Percentiles rank a stretch among this genome's conserved stretches.
Conservation (phyloP, 2,113 vertebrate species). For the Oreochromis spilurus region DNA sequence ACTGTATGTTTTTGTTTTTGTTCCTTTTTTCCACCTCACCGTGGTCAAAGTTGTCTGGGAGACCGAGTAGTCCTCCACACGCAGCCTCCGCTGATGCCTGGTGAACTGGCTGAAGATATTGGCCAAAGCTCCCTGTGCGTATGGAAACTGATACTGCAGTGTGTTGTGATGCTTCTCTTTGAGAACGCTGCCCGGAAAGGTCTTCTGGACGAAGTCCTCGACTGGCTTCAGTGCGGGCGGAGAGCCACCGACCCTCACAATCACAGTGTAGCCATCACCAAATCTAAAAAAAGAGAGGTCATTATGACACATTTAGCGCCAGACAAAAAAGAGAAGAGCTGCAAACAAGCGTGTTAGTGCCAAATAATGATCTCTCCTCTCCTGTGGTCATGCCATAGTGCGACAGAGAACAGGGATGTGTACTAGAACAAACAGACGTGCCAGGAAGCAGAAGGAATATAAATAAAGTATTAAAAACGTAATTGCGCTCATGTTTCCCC, state of each 20-base stretch:
- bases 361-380: conserved; percentile 1
- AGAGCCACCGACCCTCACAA: conserved; percentile 82
- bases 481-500: conserved; percentile 21
- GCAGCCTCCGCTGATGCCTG: conserved; percentile 80
- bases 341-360: neutral
- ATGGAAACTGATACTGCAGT: conserved; percentile 90
- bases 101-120: conserved; percentile 89
- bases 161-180: conserved; percentile 97
- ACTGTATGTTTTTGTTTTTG: rapidly evolving
- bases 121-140: conserved; percentile 80
- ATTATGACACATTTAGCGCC: neutral
- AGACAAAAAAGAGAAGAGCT: neutral
- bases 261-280: conserved; percentile 93
- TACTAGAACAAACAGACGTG: neutral
- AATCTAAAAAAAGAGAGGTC: conserved; percentile 76
- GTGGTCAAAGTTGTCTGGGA: conserved; percentile 98
- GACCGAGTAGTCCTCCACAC: conserved; percentile 95
- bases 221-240: conserved; percentile 80
- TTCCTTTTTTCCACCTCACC: conserved; percentile 62
- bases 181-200: conserved; percentile 84
- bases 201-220: conserved; percentile 84
- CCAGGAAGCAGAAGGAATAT: neutral
- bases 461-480: neutral
- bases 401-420: neutral
- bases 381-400: neutral